Percentiles rank a stretch among this genome's conserved stretches.
Evolutionary conservation across 2,113 vertebrate species (phyloP).

Genomic region (Picathartes gymnocephalus): DNA sequence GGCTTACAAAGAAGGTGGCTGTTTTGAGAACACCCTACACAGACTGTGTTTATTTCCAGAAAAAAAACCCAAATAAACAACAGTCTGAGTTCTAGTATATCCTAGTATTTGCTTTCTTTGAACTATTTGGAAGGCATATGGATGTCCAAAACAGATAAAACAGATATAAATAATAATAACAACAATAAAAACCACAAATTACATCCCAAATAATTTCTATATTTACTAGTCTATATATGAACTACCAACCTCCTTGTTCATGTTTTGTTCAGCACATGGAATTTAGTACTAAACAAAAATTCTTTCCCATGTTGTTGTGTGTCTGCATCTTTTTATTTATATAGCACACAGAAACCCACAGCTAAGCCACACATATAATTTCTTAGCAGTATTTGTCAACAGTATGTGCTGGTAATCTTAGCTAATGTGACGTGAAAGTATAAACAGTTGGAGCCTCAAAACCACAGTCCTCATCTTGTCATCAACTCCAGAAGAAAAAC

Average conservation of each 20-base stretch:
- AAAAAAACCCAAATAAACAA: background rate
- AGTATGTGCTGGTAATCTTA: background rate
- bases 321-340: background rate
- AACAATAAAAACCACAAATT: background rate
- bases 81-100: background rate
- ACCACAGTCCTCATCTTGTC: background rate
- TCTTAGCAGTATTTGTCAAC: background rate
- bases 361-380: background rate
- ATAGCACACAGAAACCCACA: background rate
- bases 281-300: background rate
- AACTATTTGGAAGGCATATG: background rate
- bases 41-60: background rate
- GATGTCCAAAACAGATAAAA: background rate
- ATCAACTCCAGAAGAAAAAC: background rate
- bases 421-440: background rate
- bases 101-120: background rate
- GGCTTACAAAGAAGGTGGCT: background rate
- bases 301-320: background rate
- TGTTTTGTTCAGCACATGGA: background rate
- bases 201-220: background rate
- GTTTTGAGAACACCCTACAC: background rate
- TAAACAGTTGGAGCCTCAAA: background rate
- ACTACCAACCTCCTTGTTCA: background rate
- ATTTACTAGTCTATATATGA: background rate
- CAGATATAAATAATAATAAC: background rate